Evolutionary conservation across 2,888 invertebrate species (phyloP), one percentile per base, ranked within the genome.

Genomic region (Druceiella hillmani): DNA sequence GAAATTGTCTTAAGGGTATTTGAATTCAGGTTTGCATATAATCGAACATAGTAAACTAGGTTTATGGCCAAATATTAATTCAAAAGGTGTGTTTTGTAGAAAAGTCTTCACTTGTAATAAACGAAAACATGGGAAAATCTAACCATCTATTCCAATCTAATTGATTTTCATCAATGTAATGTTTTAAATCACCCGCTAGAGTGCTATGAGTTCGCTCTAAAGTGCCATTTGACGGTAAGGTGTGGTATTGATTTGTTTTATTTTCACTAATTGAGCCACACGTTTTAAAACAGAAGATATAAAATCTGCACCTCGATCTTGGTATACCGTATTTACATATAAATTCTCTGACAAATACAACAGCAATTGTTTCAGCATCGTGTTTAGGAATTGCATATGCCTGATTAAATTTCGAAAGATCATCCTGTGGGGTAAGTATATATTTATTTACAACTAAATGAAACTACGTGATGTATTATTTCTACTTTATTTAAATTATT

Each of bases 221-320:
- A 5, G 48, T 46, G 10, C 50, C 52, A 29, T 52, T 49, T 3
- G 51, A 33, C 48, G 47, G 25, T n/a, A 55, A 5, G 50, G 40
- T 11, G 50, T 50, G 5, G 46, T 36, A 6, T 34, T 29, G 6
- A 50, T 24, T 13, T 52, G 50, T 44, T 49, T 49, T 6, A 48
- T 50, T 44, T 52, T 41, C 17, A 55, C 49, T 17, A 54, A 17
- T 40, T 51, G 50, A 26, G 38, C 41, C 24, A 53, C 9, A 39
- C 54, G 43, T 46, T 49, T 49, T 4, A 57, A 40, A 15, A 56
- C n/a, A 3, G 54, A 36, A 3, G 53, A 52, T 4, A 42, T 52
- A 36, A 59, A 57, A 29, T 57, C 50, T 5, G 47, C 40, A 6
- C 54, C 58, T 48, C 53, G 49, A 44, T 61, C 58, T 45, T 4